phyloP scores from a whole-genome alignment of 2,113 vertebrate genomes.

The Gymnorhina tibicen region DNA sequence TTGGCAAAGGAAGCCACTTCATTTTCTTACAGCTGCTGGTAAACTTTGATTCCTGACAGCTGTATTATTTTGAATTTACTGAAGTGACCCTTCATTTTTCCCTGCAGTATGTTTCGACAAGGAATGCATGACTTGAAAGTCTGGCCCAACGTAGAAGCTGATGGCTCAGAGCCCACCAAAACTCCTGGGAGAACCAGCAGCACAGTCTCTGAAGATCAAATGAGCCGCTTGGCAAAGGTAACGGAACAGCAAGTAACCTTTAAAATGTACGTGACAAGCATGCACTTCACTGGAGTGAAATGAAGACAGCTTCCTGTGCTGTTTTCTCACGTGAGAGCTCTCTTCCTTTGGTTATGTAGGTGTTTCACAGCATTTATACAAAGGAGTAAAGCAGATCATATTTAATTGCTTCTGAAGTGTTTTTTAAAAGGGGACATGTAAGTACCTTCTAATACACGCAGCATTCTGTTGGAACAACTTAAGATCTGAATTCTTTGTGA shows the following conservation, averaged over 20 bases:
- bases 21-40: neutral
- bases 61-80: constrained; percentile 8
- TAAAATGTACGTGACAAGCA: neutral
- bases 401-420: neutral
- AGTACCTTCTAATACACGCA: neutral
- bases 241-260: neutral
- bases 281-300: neutral
- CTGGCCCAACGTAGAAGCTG: constrained; percentile 95
- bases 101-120: constrained; percentile 92
- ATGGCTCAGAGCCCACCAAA: constrained; percentile 88
- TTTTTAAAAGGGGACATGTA: neutral
- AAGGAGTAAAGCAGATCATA: neutral
- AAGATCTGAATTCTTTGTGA: neutral
- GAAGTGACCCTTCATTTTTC: neutral
- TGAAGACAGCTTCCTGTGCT: neutral
- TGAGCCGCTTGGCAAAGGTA: constrained; percentile 98
- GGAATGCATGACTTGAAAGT: constrained; percentile 99
- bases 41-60: neutral
- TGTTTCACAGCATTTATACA: neutral
- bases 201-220: constrained; percentile 91
- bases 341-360: neutral
- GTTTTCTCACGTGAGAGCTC: neutral
- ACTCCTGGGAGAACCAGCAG: constrained; percentile 95
- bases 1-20: neutral
- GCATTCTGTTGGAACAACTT: neutral